Base-by-base conservation (phyloP, 1,140 invertebrate genomes). In the Drosophila seguyi region DNA sequence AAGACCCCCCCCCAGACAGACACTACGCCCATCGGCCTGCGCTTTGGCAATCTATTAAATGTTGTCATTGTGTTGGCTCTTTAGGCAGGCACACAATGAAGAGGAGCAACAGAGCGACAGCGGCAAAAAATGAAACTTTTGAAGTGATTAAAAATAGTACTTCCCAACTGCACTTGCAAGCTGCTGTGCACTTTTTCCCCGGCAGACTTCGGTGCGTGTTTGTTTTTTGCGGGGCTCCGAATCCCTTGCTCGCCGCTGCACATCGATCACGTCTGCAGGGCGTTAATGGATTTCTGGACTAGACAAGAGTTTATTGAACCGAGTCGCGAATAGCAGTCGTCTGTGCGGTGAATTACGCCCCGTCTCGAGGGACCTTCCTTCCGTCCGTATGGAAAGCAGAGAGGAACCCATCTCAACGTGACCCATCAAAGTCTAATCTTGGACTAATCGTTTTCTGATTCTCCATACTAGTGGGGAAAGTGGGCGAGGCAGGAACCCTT, bases 101-200 rank as follows among this genome's bases (percentile, higher is more conserved):
- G 41, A 41, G 58, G 48, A 75, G 68, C 67, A 44, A 45, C 38
- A 45, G 48, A 44, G 41, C 38, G 34, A 58, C 29, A 41, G 45
- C 53, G 41, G 55, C 22, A 62, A 75, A 75, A 75, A 75, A 53
- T 53, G 74, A 88, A 90, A 85, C 81, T 85, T 74, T 74, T 88
- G 81, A 85, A 88, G 85, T 88, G 85, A 88, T 88, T 88, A 88
- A 88, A 88, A 88, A 85, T 81, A 88, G 84, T 80, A 72, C 52
- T 58, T 72, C 25, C 47, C 11, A 20, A 29, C 48, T 38, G 16
- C 22, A 31, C 42, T 42, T 44, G 34, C 48, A 52, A 65, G 44
- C 68, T 36, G 44, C 39, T 31, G 34, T 71, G 66, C 76, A 67
- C 58, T 76, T 84, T 86, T 66, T 81, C 67, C 67, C 52, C 39